A percentile compares a stretch with the other conserved stretches of the same genome.
Evolutionary conservation across 1,140 invertebrate species (phyloP).

Genomic region (Antheraea pernyi): DNA sequence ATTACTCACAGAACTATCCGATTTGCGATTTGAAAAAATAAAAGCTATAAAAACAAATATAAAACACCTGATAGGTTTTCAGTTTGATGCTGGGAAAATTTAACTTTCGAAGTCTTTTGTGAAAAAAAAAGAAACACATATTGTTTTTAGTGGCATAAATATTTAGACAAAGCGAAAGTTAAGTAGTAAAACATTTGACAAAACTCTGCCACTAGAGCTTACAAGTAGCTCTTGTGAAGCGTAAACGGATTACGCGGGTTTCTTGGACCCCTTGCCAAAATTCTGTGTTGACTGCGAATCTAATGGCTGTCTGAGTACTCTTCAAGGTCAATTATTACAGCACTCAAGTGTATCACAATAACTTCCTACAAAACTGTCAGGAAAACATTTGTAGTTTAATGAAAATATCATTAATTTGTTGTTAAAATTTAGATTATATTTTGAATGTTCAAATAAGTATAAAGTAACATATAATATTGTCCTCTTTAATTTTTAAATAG

Average conservation of each 20-base stretch:
- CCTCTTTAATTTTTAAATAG: too few species aligned
- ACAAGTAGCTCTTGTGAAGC: slow-evolving; percentile 42
- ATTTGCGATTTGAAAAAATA: too few species aligned
- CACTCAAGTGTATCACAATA: neutral
- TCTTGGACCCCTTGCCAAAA: slow-evolving; percentile 51
- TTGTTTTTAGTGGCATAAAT: slow-evolving; percentile 25
- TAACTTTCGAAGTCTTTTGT: neutral
- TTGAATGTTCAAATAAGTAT: too few species aligned
- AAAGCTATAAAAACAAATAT: too few species aligned
- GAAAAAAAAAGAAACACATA: too few species aligned
- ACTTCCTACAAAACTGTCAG: slow-evolving; percentile 3
- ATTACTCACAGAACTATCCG: too few species aligned
- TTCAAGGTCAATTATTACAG: neutral
- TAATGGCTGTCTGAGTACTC: slow-evolving; percentile 43
- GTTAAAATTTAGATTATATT: too few species aligned
- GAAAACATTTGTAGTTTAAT: neutral
- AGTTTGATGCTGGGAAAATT: neutral
- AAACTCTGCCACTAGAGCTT: slow-evolving; percentile 42
- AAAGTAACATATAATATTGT: too few species aligned
- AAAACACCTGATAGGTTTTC: too few species aligned
- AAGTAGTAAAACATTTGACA: slow-evolving; percentile 44
- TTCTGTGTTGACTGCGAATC: slow-evolving; percentile 54
- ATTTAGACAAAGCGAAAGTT: slow-evolving; percentile 38
- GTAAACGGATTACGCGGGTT: slow-evolving; percentile 62
- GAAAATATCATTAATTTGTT: neutral